A percentile compares a stretch with the other conserved stretches of the same genome.
phyloP scores from a whole-genome alignment of 2,113 vertebrate genomes.

The Lichenostomus cassidix region DNA sequence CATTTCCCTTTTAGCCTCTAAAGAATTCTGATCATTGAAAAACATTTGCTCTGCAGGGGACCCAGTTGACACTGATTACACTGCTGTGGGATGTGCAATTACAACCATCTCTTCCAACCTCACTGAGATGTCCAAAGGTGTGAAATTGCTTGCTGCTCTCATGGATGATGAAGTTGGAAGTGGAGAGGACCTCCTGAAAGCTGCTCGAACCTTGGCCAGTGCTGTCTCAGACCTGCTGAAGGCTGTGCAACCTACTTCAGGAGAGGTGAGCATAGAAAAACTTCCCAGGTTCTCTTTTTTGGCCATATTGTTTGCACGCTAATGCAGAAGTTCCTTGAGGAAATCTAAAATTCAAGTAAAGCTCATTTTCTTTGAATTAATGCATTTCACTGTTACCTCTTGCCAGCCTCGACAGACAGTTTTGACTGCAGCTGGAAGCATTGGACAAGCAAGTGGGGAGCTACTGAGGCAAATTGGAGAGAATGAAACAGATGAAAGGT shows the following conservation, averaged over 20 bases:
- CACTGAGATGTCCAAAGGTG: conserved; percentile 98
- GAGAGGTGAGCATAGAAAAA: conserved; percentile 79
- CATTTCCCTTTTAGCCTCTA: neutral
- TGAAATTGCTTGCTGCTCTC: conserved; percentile 93
- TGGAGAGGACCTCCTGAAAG: conserved; percentile 92
- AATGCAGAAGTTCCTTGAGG: neutral
- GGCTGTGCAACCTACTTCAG: conserved; percentile 93
- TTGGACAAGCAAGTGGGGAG: conserved; percentile 96
- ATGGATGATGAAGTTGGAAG: conserved; percentile 96
- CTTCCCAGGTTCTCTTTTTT: neutral
- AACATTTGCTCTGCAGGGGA: conserved; percentile 79
- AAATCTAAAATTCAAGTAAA: neutral
- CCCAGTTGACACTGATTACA: conserved; percentile 95
- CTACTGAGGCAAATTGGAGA: conserved; percentile 97
- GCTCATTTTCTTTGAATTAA: neutral
- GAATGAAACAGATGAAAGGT: conserved; percentile 94
- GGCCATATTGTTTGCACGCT: neutral
- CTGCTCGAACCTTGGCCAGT: conserved; percentile 89
- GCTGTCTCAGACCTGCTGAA: conserved; percentile 95
- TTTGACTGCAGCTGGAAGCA: conserved; percentile 95
- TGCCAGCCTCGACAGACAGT: conserved; percentile 94
- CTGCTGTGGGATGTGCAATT: conserved; percentile 97
- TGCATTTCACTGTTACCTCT: neutral
- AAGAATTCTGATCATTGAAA: neutral
- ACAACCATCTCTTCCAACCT: conserved; percentile 99